A percentile compares a stretch with the other conserved stretches of the same genome.
Conservation (phyloP, 2,797 vertebrate genomes). For the Oreochromis grahami region DNA sequence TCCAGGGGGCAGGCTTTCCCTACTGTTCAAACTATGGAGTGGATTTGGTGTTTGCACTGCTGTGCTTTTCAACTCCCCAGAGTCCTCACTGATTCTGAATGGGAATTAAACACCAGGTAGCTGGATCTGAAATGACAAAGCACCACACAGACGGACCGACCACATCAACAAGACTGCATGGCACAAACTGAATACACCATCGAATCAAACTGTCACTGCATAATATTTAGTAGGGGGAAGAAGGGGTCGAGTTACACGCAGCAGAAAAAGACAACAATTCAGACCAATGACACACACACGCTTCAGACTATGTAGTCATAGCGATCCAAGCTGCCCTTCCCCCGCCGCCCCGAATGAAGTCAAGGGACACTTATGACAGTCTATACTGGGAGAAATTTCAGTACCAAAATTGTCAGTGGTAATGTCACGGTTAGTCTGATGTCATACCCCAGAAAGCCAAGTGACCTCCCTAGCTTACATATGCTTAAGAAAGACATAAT, state of each 20-base stretch:
- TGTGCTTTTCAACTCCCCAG: conserved; percentile 31
- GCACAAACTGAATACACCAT: conserved; percentile 29
- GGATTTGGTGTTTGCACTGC: conserved; percentile 59
- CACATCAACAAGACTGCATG: background rate
- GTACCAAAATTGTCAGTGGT: conserved; percentile 42
- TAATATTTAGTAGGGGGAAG: background rate
- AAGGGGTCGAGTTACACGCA: conserved; percentile 3
- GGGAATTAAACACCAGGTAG: conserved; percentile 48
- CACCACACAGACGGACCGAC: background rate
- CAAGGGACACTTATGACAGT: conserved; percentile 50
- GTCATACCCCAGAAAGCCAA: conserved; percentile 30
- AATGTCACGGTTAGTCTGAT: conserved; percentile 19
- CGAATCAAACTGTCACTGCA: background rate
- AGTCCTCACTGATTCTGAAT: conserved; percentile 35
- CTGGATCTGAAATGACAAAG: background rate
- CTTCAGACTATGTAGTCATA: conserved; percentile 27
- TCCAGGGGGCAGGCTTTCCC: conserved; percentile 23
- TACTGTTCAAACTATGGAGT: conserved; percentile 60
- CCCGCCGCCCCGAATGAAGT: conserved; percentile 42
- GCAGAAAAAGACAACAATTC: conserved; percentile 17
- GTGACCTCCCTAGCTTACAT: background rate
- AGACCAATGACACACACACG: conserved; percentile 21
- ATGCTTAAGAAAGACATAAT: background rate
- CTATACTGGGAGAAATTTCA: conserved; percentile 53
- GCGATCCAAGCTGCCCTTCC: conserved; percentile 55